A percentile compares a stretch with the other conserved stretches of the same genome.
Conservation (phyloP, 2,888 invertebrate genomes). For the Drosophila villosipedis region DNA sequence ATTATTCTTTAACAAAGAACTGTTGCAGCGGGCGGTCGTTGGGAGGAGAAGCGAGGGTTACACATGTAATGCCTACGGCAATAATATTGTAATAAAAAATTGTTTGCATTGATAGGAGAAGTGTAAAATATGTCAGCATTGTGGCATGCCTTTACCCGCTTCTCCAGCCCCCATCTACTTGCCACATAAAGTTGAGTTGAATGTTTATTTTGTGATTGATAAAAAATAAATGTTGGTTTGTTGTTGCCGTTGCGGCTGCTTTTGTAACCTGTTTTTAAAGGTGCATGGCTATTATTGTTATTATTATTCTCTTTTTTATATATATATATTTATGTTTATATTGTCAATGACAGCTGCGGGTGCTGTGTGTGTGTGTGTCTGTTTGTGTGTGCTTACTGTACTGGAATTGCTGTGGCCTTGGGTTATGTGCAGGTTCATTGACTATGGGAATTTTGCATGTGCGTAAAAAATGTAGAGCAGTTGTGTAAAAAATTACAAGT, state of each 20-base stretch:
- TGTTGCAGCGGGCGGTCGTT: background rate
- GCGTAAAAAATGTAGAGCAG: constrained; percentile 7
- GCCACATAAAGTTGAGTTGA: constrained; percentile 57
- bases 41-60: background rate
- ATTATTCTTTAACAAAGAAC: constrained; percentile 24
- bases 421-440: constrained; percentile 36
- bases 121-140: constrained; percentile 65
- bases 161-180: constrained; percentile 1
- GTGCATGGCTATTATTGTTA: constrained; percentile 50
- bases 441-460: constrained; percentile 32
- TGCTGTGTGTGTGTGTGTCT: constrained; percentile 14
- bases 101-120: constrained; percentile 69
- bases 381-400: constrained; percentile 33
- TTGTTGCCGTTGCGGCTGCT: constrained; percentile 39
- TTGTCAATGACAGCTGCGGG: constrained; percentile 62
- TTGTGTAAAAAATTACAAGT: constrained; percentile 6
- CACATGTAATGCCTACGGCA: constrained; percentile 51
- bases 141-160: constrained; percentile 34
- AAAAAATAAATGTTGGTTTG: constrained; percentile 71
- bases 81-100: constrained; percentile 68
- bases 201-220: constrained; percentile 80
- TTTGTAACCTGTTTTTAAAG: constrained; percentile 43
- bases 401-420: constrained; percentile 48
- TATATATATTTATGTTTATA: constrained; percentile 17
- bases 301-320: constrained; percentile 22